Percentiles rank a stretch among this genome's conserved stretches.
These are phyloP conservation scores for Pseudorhiza aurosa DNA, from an alignment of 30 jellyfish, hydroid and myxozoan species.

Conservation along the genomic window DNA sequence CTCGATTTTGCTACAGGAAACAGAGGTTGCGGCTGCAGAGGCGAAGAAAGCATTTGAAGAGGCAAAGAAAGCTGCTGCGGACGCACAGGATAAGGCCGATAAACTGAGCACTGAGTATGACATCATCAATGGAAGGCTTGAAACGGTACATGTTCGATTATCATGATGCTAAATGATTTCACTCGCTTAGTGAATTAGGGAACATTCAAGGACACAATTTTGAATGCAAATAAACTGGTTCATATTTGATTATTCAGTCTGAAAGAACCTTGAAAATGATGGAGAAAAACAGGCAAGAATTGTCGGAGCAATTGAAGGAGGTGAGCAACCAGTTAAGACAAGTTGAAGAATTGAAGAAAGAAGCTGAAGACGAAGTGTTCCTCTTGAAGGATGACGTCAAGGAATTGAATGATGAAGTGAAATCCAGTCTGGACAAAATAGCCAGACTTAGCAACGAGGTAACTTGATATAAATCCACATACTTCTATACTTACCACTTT, in stretches of 20 bases:
- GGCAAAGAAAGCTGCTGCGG: constrained; percentile 38
- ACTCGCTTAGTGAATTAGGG: background rate
- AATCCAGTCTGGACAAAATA: constrained; percentile 28
- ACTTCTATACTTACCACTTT: background rate
- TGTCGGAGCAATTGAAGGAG: constrained; percentile 59
- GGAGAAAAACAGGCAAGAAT: constrained; percentile 49
- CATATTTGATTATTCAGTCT: too few relatives aligned
- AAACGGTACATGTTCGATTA: constrained; percentile 16
- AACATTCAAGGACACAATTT: too few relatives aligned
- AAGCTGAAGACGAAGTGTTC: constrained; percentile 50
- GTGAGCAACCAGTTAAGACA: constrained; percentile 44
- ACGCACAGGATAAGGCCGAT: constrained; percentile 57
- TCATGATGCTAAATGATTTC: background rate
- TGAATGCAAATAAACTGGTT: too few relatives aligned
- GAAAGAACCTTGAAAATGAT: constrained; percentile 55
- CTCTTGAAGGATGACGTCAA: constrained; percentile 55
- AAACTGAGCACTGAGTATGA: constrained; percentile 37
- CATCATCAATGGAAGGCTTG: constrained; percentile 39
- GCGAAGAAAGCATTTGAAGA: constrained; percentile 39
- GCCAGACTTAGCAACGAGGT: constrained; percentile 50
- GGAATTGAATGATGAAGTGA: constrained; percentile 40
- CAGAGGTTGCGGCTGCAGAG: constrained; percentile 39
- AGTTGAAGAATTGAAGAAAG: constrained; percentile 56
- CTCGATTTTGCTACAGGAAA: constrained; percentile 21
- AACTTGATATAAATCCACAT: background rate